Percentiles rank a stretch among this genome's conserved stretches.
phyloP scores from a whole-genome alignment of 1,140 invertebrate species.

The Drosophila sproati region DNA sequence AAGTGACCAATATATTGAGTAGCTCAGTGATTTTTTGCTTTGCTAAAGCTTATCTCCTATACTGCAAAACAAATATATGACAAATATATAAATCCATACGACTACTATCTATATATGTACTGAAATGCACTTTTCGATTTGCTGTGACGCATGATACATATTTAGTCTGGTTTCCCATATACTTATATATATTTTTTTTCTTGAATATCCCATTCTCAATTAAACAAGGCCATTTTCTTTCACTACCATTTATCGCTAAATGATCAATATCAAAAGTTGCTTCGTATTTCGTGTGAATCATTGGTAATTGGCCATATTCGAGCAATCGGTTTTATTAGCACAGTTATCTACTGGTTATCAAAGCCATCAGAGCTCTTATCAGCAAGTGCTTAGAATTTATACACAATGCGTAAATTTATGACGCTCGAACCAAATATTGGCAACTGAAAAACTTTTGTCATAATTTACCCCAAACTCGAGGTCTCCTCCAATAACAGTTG shows the following conservation, averaged over 20 bases:
- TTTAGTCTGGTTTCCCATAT: not conserved
- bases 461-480: constrained; percentile 23
- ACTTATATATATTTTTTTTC: not conserved
- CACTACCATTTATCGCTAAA: not conserved
- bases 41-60: constrained; percentile 21
- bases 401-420: constrained; percentile 31
- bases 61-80: too few species aligned
- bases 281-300: constrained; percentile 24
- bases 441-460: constrained; percentile 12
- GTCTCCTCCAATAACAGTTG: not conserved
- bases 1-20: constrained; percentile 19
- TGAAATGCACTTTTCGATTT: constrained; percentile 1
- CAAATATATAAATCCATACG: not conserved
- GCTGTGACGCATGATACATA: constrained; percentile 27
- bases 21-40: not conserved
- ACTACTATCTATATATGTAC: not conserved
- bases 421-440: constrained; percentile 6
- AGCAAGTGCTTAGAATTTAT: constrained; percentile 5
- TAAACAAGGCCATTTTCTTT: too few species aligned
- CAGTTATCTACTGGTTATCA: constrained; percentile 33
- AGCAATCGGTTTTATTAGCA: constrained; percentile 30
- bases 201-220: too few species aligned
- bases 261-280: constrained; percentile 11
- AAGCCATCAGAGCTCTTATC: constrained; percentile 14
- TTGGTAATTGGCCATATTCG: constrained; percentile 26